Base-by-base conservation (phyloP, 2,113 vertebrate species). In the Cephalopterus ornatus region DNA sequence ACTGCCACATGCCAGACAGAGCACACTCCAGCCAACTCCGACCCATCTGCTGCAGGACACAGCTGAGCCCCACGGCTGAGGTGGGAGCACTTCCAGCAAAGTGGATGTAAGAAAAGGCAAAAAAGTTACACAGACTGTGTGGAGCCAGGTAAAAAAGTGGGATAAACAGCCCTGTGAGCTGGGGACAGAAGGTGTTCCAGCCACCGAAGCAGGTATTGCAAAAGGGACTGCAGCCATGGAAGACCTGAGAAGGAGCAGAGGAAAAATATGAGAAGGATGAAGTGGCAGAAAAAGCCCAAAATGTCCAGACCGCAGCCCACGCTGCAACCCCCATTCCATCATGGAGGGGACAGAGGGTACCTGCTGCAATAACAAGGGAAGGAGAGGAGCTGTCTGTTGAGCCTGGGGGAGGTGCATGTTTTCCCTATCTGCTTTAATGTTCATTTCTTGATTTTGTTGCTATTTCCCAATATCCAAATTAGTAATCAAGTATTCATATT, bases 31-130 rank as follows among this genome's bases (percentile, higher is more conserved):
- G 23, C 8, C 30, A 39, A 28, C 47, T 53, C 47, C 75, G 35
- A 13, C 15, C 47, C 39, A 17, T 20, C 11, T 35, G 35, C 20
- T 63, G 1, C 20, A 21, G 35, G n/a, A 55, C 65, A n/a, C 30
- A 47, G 24, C 61, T 35, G 6, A 12, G 13, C 9, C 41, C 24
- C 5, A 1, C 0, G 0, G 37, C 11, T 35, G 8, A 4, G 9
- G 1, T 7, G 9, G 19, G 12, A 68, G 21, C 0, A 0, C 12
- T 72, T 61, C 5, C 1, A 15, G 13, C 3, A 35, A 17, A 39
- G 3, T 1, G 1, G 22, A 4, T 14, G 8, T 13, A 44, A 78
- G 33, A 46, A 78, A 53, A 15, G 9, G 9, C 2, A 82, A 62
- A 86, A 85, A 28, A 2, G 0, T 46, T 50, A 33, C 33, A 68